Percentiles rank a stretch among this genome's conserved stretches.
Evolutionary conservation across 2,888 invertebrate species (phyloP).

Genomic region (Eupithecia insigniata): DNA sequence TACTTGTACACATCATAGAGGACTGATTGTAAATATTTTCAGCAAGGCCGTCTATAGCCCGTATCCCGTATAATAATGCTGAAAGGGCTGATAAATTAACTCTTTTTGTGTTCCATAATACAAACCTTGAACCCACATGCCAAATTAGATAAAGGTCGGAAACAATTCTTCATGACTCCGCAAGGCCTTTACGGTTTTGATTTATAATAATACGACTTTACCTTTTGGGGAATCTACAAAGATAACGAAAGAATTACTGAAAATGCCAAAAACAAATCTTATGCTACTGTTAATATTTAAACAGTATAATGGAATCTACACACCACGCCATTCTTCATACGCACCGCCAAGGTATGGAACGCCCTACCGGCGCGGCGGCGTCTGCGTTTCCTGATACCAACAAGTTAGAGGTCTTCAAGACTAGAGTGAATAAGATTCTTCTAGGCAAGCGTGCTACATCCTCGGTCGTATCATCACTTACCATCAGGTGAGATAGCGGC

Average conservation of each 20-base stretch:
- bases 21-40: background rate
- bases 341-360: too few species aligned
- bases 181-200: slow-evolving; percentile 43
- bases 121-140: slow-evolving; percentile 42
- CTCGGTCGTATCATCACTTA: too few species aligned
- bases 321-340: too few species aligned
- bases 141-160: slow-evolving; percentile 46
- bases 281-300: too few species aligned
- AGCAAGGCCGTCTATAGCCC: background rate
- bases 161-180: slow-evolving; percentile 46
- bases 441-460: too few species aligned
- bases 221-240: background rate
- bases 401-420: too few species aligned
- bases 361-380: too few species aligned
- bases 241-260: background rate
- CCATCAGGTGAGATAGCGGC: too few species aligned
- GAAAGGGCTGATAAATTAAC: slow-evolving; percentile 29
- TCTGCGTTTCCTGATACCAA: too few species aligned
- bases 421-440: too few species aligned
- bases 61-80: background rate
- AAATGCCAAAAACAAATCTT: background rate
- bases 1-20: background rate
- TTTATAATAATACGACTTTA: slow-evolving; percentile 37
- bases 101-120: slow-evolving; percentile 40
- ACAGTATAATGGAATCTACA: too few species aligned